Evolutionary conservation across 2,797 vertebrate genomes (phyloP), one percentile per base, ranked within the genome.

Genomic region (Psittacula derbiana): DNA sequence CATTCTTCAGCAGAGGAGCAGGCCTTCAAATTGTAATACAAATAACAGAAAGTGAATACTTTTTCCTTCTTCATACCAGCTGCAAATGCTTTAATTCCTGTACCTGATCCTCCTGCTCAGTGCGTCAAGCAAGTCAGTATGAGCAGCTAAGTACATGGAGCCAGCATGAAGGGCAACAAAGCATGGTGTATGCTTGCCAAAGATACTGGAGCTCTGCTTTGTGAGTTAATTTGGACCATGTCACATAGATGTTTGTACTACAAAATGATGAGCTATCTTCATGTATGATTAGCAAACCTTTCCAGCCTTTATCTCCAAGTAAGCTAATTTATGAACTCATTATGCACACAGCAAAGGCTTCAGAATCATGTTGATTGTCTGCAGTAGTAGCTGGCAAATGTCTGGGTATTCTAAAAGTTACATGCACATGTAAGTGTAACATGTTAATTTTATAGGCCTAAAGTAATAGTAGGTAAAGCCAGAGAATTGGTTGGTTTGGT

Each of bases 1-100:
- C 98, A 6, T 99, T 99, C 97, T 99, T 99, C 96, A 99, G 96
- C 81, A 99, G 98, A 31, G 99, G 99, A 50, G 99, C 99, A 24
- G 99, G 99, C 96, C 99, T 99, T 95, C 40, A 81, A 90, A 76
- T 80, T 41, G 80, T 58, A 94, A 71, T 55, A 80, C 23, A 76
- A n/a, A 10, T 6, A 60, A 25, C 10, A 43, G 25, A 57, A 83
- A 88, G 8, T 75, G 28, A 92, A 11, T 53, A 80, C 8, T 43
- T 72, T 40, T 83, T 38, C 41, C 31, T 78, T 43, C 41, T 72
- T 88, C 43, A 44, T 17, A 62, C 3, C 44, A 84, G 17, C 31
- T 76, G 57, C 41, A 82, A 62, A 93, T 55, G 30, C 15, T 44
- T 67, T 57, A 67, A 62, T 57, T 47, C 19, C 33, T 60, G 27